Base-by-base conservation (phyloP, 2,797 vertebrate species). In the Pantherophis alleghaniensis region DNA sequence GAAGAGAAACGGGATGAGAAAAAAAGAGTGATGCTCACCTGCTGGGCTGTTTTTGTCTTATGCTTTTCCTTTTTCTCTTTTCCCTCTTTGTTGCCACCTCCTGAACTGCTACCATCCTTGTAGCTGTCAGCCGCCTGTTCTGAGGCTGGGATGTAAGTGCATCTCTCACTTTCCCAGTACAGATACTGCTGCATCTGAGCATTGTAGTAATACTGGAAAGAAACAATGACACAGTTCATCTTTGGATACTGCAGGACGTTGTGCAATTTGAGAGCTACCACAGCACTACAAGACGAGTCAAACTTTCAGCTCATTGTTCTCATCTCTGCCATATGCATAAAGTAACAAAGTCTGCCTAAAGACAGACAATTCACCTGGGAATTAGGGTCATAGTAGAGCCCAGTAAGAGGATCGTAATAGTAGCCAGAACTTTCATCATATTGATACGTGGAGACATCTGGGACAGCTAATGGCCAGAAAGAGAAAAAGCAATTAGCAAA, bases 21-120 rank as follows among this genome's bases (percentile, higher is more conserved):
- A 79, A 51, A 79, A 51, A 79, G 20, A n/a, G 57, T 24, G 9
- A 24, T 13, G 87, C 69, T 93, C 95, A 99, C 99, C 98, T 99
- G 99, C 94, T 99, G 99, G 89, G 99, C 99, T 0, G 98, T 99
- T 97, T 99, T 99, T 91, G 96, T 99, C 96, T 99, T 99, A 94
- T 98, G 98, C 94, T 99, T 99, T 93, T 99, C 99, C 95, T 98
- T 99, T 95, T 99, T 99, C 94, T 99, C 98, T 95, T 98, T 99
- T 95, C 97, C 96, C 93, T 98, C 98, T 90, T 97, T 96, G 57
- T 69, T 93, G 89, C 92, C 95, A 95, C 96, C 86, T 1, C 91
- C 93, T 2, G 91, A 91, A 5, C 95, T 91, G 3, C 91, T 18
- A 11, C 92, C 92, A 83, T 97, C 97, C 86, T 97, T 94, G 92